Percentiles rank a stretch among this genome's conserved stretches.
These are phyloP conservation scores for Stomatorhinus walkeri DNA, from an alignment of 2,797 vertebrate species.

Conservation along the genomic window DNA sequence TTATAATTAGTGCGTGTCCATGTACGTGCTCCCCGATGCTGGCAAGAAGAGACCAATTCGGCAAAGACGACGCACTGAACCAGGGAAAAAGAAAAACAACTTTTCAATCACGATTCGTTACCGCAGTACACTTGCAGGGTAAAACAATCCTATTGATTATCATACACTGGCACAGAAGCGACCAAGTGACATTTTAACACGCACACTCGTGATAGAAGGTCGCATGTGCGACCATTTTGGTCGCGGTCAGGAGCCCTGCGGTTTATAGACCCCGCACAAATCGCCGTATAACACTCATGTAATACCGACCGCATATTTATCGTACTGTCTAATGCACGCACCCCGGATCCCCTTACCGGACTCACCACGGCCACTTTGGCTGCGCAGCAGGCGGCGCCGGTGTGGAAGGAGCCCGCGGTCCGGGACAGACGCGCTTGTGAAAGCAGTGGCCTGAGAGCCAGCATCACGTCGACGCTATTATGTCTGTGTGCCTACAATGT, in stretches of 20 bases:
- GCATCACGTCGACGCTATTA: slow-evolving; percentile 22
- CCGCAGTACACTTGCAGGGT: neutral
- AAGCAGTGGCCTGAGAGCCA: slow-evolving; percentile 25
- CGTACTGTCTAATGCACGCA: neutral
- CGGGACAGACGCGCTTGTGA: slow-evolving; percentile 3
- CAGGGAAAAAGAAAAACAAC: neutral
- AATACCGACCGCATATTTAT: neutral
- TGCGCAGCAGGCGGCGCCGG: slow-evolving; percentile 20
- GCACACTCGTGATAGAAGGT: neutral
- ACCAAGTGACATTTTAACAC: neutral
- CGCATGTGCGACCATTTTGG: neutral
- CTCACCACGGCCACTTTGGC: slow-evolving; percentile 51
- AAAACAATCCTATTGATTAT: neutral
- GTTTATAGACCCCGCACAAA: neutral
- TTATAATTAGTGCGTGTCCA: neutral
- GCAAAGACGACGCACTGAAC: neutral
- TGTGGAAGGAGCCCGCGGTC: slow-evolving; percentile 28
- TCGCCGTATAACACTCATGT: neutral
- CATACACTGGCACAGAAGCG: neutral
- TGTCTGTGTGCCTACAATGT: neutral
- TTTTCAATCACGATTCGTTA: neutral
- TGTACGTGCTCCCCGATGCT: neutral
- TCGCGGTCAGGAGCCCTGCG: neutral
- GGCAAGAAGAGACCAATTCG: neutral
- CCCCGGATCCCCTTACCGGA: slow-evolving; percentile 1